A percentile compares a stretch with the other conserved stretches of the same genome.
Evolutionary conservation across 2,888 invertebrate genomes (phyloP).

Genomic region (Physocephala rufipes): DNA sequence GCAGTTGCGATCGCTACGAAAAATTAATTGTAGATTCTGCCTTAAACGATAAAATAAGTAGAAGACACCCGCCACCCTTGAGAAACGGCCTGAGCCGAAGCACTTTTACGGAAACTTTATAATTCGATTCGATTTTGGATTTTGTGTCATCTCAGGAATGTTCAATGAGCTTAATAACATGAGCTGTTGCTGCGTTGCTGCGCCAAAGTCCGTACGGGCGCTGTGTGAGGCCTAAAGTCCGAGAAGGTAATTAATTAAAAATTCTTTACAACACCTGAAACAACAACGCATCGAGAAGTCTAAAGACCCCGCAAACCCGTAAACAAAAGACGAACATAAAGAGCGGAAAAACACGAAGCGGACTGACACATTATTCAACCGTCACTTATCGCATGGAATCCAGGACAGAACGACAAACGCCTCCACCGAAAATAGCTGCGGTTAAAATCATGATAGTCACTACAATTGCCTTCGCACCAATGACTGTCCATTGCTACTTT

Average conservation of each 20-base stretch:
- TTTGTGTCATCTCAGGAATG: constrained; percentile 31
- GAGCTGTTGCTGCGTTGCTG: constrained; percentile 10
- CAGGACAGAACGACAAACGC: constrained; percentile 16
- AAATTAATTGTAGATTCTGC: constrained; percentile 59
- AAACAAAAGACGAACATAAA: constrained; percentile 14
- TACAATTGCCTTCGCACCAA: too few relatives aligned
- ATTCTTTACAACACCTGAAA: constrained; percentile 27
- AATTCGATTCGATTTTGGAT: constrained; percentile 28
- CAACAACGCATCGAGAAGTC: constrained; percentile 20
- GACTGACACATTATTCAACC: constrained; percentile 30
- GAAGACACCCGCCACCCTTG: neutral
- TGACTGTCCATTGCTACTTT: too few relatives aligned
- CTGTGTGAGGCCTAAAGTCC: constrained; percentile 29
- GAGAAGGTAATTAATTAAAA: constrained; percentile 34
- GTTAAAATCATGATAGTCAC: too few relatives aligned
- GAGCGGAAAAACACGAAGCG: constrained; percentile 28
- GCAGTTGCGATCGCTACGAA: constrained; percentile 52
- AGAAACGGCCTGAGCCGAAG: constrained; percentile 9
- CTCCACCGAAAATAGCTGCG: neutral
- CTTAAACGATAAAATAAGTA: too few relatives aligned
- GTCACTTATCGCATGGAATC: constrained; percentile 17
- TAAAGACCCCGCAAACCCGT: constrained; percentile 32
- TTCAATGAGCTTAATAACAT: constrained; percentile 27
- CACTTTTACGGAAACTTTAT: neutral
- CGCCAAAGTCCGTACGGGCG: neutral